phyloP scores from a whole-genome alignment of 2,888 invertebrate species.

The Dyspetes luteomarginatus region DNA sequence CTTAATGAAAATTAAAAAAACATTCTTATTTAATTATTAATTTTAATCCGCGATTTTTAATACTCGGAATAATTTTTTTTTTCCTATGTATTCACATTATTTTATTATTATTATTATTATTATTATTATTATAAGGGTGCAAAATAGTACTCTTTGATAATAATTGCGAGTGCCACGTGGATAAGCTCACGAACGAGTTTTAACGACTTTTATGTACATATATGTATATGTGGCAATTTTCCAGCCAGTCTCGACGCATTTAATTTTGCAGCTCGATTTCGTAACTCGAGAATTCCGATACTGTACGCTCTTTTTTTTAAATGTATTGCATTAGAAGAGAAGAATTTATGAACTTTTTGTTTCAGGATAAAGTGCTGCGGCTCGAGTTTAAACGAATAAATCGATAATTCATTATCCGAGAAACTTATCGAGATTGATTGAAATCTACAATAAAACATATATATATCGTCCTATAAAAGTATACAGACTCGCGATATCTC shows the following conservation, averaged over 20 bases:
- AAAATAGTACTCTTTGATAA: background rate
- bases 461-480: background rate
- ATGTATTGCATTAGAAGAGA: too few relatives aligned
- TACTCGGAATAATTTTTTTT: too few relatives aligned
- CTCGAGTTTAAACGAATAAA: slow-evolving; percentile 2
- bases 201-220: background rate
- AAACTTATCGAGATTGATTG: slow-evolving; percentile 9
- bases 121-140: too few relatives aligned
- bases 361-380: background rate
- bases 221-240: background rate
- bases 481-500: background rate
- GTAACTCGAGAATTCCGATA: background rate
- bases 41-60: too few relatives aligned
- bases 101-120: too few relatives aligned
- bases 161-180: background rate
- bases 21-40: too few relatives aligned
- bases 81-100: too few relatives aligned
- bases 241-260: background rate
- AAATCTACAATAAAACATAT: background rate
- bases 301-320: too few relatives aligned
- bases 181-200: background rate
- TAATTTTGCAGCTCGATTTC: background rate
- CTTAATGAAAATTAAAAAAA: too few relatives aligned
- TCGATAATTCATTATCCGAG: slow-evolving; percentile 16
- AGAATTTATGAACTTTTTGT: too few relatives aligned